Evolutionary conservation across 2,888 invertebrate species (phyloP).

Genomic region (Brachypalpus laphriformis): DNA sequence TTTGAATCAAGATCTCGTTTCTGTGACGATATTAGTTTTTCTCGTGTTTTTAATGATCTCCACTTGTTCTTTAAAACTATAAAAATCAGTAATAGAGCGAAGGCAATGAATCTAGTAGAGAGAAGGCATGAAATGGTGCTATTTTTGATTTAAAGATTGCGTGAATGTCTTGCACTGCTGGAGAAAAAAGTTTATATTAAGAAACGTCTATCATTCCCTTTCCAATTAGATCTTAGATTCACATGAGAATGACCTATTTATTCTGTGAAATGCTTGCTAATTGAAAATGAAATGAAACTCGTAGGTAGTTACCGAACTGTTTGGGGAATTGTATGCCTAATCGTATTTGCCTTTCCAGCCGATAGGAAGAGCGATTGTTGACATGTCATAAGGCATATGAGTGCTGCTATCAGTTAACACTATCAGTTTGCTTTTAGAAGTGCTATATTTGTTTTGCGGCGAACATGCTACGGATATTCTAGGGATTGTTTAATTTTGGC

Average conservation of each 20-base stretch:
- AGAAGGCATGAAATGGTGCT: too few species aligned
- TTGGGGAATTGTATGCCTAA: not conserved
- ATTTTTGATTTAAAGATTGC: too few species aligned
- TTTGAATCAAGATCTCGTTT: not conserved
- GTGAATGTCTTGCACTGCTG: too few species aligned
- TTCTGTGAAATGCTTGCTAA: not conserved
- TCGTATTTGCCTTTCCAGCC: not conserved
- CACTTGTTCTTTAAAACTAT: not conserved
- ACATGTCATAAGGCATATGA: not conserved
- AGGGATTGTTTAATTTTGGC: too few species aligned
- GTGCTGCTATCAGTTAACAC: not conserved
- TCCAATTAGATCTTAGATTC: not conserved
- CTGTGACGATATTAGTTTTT: not conserved
- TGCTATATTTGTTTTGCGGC: too few species aligned
- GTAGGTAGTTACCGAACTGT: not conserved
- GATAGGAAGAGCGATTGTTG: not conserved
- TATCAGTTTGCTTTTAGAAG: not conserved
- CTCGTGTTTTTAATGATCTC: not conserved
- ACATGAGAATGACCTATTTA: not conserved
- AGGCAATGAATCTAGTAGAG: not conserved
- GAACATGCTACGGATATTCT: too few species aligned
- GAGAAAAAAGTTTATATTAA: too few species aligned
- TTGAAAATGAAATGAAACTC: not conserved
- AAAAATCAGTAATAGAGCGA: not conserved
- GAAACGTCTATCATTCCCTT: too few species aligned